Base-by-base conservation (phyloP, 2,888 invertebrate species). In the Podabrus alpinus region DNA sequence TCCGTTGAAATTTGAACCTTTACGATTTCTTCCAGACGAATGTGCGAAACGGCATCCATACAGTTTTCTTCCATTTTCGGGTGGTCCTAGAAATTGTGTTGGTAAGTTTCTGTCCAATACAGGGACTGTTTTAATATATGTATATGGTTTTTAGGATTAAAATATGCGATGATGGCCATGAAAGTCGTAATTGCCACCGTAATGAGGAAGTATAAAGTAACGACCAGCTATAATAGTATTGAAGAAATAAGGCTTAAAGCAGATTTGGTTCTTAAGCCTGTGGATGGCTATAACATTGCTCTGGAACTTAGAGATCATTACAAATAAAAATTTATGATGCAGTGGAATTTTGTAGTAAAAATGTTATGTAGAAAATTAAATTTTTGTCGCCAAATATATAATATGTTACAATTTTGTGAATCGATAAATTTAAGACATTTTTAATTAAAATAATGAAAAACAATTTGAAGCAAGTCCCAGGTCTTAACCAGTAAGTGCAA, bases 181-280 rank as follows among this genome's bases (percentile, higher is more conserved):
- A 67, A 67, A 15, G n/a, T 10, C n/a, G 67, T 67, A 24, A 24
- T 67, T 15, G 29, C 67, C 9, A 67, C 25, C 0, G 67, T 67
- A 4, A 1, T 67, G 15, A 67, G 67, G 15, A 67, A 89, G 7
- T 67, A 29, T 25, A 25, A 67, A 5, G 15, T 67, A 13, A 15
- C 21, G 15, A 67, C 67, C 11, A 67, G 25, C 15, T 67, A 83
- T 68, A 79, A 81, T 21, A 77, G 29, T 7, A 77, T 83, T 11
- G 75, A 80, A 77, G 84, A 84, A 10, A 79, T 84, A 16, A 76
- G 81, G 74, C 59, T 84, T 15, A 81, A 82, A 68, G 61, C 79
- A 1, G 81, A 83, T 71, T 60, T 84, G 61, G 78, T 83, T 9
- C 21, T 83, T 15, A 80, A 83, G 68, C 83, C 85, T 24, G n/a